Conservation (phyloP, 2,888 invertebrate species). For the Xanthorhoe spadicearia region DNA sequence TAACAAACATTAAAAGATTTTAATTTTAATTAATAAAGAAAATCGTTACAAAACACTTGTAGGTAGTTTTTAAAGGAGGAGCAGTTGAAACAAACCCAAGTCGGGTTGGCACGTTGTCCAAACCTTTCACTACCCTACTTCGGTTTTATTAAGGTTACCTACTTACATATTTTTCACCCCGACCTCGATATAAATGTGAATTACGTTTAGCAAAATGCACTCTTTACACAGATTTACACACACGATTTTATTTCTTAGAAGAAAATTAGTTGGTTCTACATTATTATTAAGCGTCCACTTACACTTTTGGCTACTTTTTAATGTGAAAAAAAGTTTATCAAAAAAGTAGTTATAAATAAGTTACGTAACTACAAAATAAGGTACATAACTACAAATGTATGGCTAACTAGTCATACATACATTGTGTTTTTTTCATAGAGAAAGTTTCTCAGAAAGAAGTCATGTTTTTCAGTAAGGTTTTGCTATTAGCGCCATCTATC, state of each 20-base stretch:
- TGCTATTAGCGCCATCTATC: conserved; percentile 46
- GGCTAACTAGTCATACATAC: no score
- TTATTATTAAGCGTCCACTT: no score
- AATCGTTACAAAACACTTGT: background rate
- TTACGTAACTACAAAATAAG: no score
- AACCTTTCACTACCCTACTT: conserved; percentile 23
- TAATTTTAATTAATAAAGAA: background rate
- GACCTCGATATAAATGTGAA: conserved; percentile 11
- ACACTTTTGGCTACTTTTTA: no score
- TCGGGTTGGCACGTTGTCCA: conserved; percentile 18
- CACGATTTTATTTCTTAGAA: no score
- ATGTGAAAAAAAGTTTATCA: no score
- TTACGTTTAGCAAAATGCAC: background rate
- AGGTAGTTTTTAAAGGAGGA: background rate
- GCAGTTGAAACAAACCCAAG: conserved; percentile 5
- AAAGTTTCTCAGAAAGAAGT: no score
- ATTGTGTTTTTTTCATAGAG: background rate
- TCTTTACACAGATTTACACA: background rate
- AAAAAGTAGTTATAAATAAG: no score
- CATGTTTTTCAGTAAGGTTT: background rate
- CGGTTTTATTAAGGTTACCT: conserved; percentile 19
- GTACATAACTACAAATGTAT: no score
- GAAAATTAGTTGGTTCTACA: no score
- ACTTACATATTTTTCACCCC: conserved; percentile 12
- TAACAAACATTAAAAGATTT: no score